Base-by-base conservation (phyloP, 2,888 invertebrate species). In the Helobdella robusta region DNA sequence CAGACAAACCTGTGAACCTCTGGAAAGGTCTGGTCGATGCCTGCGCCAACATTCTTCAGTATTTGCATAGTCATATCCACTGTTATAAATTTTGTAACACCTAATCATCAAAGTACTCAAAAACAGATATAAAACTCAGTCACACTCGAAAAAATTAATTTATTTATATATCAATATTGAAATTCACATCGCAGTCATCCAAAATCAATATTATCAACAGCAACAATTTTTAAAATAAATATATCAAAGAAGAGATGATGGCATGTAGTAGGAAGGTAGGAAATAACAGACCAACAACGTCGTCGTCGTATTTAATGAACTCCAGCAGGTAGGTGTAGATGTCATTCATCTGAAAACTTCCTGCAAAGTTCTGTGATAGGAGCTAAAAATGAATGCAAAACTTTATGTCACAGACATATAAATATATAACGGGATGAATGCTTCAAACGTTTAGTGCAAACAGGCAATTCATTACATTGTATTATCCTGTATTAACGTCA, bases 341-440 rank as follows among this genome's bases (percentile, higher is more conserved):
- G 74, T 90, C 88, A 70, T 87, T 85, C 77, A 89, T 88, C 68
- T 91, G 85, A 82, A 94, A 70, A 93, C 92, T 91, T 0, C 89
- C 87, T 8, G 94, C 91, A 80, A 92, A 94, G 70, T 92, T 90
- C 78, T 88, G 89, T 3, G 93, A 89, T 62, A 95, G 82, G 84
- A 89, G 89, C 85, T 84, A 52, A 59, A 48, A 23, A 28, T 58
- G 18, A 52, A n/a, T n/a, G n/a, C n/a, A n/a, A n/a, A n/a, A n/a
- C n/a, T n/a, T n/a, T n/a, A n/a, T n/a, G n/a, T n/a, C n/a, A n/a
- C n/a, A n/a, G n/a, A n/a, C n/a, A n/a, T n/a, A n/a, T n/a, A n/a
- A n/a, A n/a, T n/a, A n/a, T n/a, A n/a, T n/a, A n/a, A n/a, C n/a
- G n/a, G n/a, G n/a, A n/a, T n/a, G n/a, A n/a, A n/a, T n/a, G n/a